These are phyloP conservation scores for Cliona cf. orientalis DNA, from an alignment of 37 sponge, comb jelly and placozoan genomes.

Conservation along the genomic window DNA sequence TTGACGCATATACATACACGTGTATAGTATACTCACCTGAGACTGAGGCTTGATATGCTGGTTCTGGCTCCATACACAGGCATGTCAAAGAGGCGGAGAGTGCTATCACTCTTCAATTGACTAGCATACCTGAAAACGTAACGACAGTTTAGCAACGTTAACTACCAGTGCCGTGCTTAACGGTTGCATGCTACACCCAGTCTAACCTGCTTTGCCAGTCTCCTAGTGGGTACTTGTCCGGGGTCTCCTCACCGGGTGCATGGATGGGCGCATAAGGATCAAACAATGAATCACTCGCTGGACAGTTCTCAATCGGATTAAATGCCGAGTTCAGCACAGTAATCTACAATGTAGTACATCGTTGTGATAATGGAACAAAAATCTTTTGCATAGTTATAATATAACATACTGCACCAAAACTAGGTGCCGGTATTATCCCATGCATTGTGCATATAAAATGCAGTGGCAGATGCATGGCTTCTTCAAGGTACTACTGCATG, in stretches of 20 bases:
- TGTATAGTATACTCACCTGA: neutral
- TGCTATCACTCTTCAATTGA: too few relatives aligned
- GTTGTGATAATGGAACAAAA: neutral
- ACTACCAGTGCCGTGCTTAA: too few relatives aligned
- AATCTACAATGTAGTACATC: neutral
- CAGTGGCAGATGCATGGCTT: too few relatives aligned
- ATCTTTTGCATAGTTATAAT: neutral
- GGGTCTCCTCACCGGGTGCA: neutral
- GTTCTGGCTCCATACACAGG: slow-evolving; percentile 44
- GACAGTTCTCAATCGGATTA: neutral
- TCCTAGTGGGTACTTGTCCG: slow-evolving; percentile 46
- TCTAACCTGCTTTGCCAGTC: slow-evolving; percentile 2
- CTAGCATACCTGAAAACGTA: too few relatives aligned
- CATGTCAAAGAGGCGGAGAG: slow-evolving; percentile 36
- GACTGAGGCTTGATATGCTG: slow-evolving; percentile 15
- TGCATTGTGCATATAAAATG: too few relatives aligned
- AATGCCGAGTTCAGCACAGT: slow-evolving; percentile 2
- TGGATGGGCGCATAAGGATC: neutral
- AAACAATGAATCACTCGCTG: neutral
- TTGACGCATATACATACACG: neutral
- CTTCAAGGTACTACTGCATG: too few relatives aligned
- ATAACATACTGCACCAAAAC: neutral
- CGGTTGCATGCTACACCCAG: too few relatives aligned
- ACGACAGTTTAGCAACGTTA: too few relatives aligned
- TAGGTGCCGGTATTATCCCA: too few relatives aligned